These are phyloP conservation scores for Phragmatobia fuliginosa DNA, from an alignment of 2,888 invertebrate genomes.

Conservation along the genomic window DNA sequence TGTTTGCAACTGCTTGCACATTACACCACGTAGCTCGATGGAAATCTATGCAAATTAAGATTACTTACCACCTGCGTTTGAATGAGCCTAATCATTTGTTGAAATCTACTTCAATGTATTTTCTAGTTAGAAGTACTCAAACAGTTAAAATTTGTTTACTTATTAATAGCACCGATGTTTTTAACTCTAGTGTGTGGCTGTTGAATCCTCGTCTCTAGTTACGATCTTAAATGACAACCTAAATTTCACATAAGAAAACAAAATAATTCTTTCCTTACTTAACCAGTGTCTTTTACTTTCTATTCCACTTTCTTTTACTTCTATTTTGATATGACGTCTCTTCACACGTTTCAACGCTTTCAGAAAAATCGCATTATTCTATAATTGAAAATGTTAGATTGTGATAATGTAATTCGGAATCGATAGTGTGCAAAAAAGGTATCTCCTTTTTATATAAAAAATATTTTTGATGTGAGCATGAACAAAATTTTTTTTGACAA, in stretches of 20 bases:
- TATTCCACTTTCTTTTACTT: too few relatives aligned
- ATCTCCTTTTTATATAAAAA: too few relatives aligned
- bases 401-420: neutral
- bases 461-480: neutral
- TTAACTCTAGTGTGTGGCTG: too few relatives aligned
- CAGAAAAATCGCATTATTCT: neutral
- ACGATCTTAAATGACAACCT: neutral
- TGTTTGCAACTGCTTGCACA: conserved; percentile 58
- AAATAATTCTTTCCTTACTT: neutral
- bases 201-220: too few relatives aligned
- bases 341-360: too few relatives aligned
- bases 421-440: neutral
- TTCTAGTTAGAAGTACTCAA: too few relatives aligned
- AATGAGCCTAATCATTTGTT: conserved; percentile 43
- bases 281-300: too few relatives aligned
- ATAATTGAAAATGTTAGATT: neutral
- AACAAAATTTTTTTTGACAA: neutral
- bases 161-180: too few relatives aligned
- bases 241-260: neutral
- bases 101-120: conserved; percentile 33
- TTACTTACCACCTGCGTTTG: conserved; percentile 37
- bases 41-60: conserved; percentile 47
- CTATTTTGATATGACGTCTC: neutral
- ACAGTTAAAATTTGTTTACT: too few relatives aligned
- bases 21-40: conserved; percentile 3